Conservation (phyloP, 2,888 invertebrate species). For the Drosophila flavopinicola region DNA sequence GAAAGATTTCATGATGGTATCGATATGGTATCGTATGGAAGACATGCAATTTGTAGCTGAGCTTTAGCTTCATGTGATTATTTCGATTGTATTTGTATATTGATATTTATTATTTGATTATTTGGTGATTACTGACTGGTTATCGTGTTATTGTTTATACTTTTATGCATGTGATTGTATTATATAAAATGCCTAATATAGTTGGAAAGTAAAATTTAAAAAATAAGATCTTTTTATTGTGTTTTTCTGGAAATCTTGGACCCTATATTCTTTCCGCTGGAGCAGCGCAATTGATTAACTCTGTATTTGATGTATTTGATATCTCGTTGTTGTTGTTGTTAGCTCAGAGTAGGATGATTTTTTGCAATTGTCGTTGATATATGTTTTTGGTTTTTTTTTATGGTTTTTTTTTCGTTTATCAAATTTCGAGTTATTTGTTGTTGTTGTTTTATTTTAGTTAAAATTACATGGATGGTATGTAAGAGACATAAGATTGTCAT, state of each 20-base stretch:
- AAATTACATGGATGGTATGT: constrained; percentile 42
- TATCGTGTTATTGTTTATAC: constrained; percentile 10
- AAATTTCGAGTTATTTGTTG: constrained; percentile 28
- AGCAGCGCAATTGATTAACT: neutral
- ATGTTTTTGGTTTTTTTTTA: too few relatives aligned
- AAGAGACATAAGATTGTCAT: constrained; percentile 37
- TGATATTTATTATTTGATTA: constrained; percentile 3
- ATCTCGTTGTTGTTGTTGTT: constrained; percentile 15
- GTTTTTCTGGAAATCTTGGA: constrained; percentile 3
- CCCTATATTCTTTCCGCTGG: neutral
- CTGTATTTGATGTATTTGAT: constrained; percentile 2
- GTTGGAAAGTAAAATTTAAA: neutral
- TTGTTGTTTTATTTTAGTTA: constrained; percentile 5
- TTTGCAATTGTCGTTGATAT: constrained; percentile 10
- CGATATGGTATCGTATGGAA: constrained; percentile 22
- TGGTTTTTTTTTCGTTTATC: constrained; percentile 12
- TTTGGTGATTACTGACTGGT: neutral
- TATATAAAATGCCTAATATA: constrained; percentile 6
- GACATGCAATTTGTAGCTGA: constrained; percentile 46
- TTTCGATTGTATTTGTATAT: constrained; percentile 2
- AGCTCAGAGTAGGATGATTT: constrained; percentile 29
- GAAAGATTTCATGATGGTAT: constrained; percentile 12
- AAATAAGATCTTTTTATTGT: neutral
- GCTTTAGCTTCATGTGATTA: constrained; percentile 16
- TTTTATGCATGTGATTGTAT: constrained; percentile 15